Evolutionary conservation across 1,140 invertebrate species (phyloP), one percentile per base, ranked within the genome.

Genomic region (Penaeus japonicus): DNA sequence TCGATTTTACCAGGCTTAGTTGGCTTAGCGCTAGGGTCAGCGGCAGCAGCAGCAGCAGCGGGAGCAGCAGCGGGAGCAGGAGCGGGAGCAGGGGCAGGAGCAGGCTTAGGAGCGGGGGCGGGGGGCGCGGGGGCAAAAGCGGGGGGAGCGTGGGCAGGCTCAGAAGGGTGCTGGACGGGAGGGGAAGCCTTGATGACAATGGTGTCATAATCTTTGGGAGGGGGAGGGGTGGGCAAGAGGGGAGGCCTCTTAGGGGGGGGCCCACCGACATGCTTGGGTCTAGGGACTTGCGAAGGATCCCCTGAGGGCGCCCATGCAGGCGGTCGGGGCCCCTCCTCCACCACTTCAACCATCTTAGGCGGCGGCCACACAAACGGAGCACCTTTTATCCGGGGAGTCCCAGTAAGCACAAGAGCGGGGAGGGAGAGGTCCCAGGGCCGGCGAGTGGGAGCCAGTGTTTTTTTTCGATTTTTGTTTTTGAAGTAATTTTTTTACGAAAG

Each of bases 81-180:
- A 27, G 62, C n/a, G 35, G 88, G 47, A 32, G 62, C 47, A 75
- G 78, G 78, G 24, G 79, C 59, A 35, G 35, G 59, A 4, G 35
- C 73, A 35, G 78, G 24, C 24, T 54, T 73, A 55, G 80, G 47
- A 70, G 78, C 55, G 80, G 75, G 65, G 39, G 90, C 91, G 83
- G 91, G 90, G 54, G 92, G 92, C 59, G 91, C 91, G 20, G 90
- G 54, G 83, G 89, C 88, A 86, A 89, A 54, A 84, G 90, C 82
- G 75, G 87, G 55, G 70, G 88, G 84, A n/a, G 70, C 54, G 85
- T 35, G 30, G 80, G 84, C 84, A 65, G 87, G 89, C 57, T 89
- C 79, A 84, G 90, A 59, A 55, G 79, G 55, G 54, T 57, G 80
- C 78, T 85, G 73, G 73, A 75, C 22, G 62, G 77, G 59, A 62